Conservation (phyloP, 2,113 vertebrate species). For the Pyxicephalus adspersus region DNA sequence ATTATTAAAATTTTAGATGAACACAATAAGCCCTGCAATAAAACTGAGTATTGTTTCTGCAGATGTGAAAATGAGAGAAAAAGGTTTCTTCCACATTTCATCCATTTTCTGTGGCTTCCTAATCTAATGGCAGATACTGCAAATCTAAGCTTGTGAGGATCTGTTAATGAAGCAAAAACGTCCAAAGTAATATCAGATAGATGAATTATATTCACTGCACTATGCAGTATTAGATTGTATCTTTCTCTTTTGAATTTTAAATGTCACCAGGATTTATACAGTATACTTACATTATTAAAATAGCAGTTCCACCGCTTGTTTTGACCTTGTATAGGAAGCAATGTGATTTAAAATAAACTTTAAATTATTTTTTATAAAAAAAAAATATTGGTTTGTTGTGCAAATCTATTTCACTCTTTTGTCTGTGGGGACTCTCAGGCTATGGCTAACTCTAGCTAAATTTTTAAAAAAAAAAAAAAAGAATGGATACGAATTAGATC, state of each 20-base stretch:
- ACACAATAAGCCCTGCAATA: too few relatives aligned
- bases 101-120: conserved; percentile 53
- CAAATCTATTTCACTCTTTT: not conserved
- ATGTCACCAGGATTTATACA: conserved; percentile 63
- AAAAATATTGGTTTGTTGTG: not conserved
- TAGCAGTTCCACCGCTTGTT: conserved; percentile 54
- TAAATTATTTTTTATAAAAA: conserved; percentile 44
- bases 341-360: conserved; percentile 44
- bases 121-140: conserved; percentile 63
- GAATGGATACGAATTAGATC: too few relatives aligned
- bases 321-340: conserved; percentile 73
- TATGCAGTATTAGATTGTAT: conserved; percentile 58
- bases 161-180: conserved; percentile 65
- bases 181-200: conserved; percentile 62
- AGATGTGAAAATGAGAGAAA: not conserved
- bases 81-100: not conserved
- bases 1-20: too few relatives aligned
- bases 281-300: conserved; percentile 43
- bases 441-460: not conserved
- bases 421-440: not conserved
- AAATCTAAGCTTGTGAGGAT: conserved; percentile 67
- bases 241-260: conserved; percentile 73
- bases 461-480: too few relatives aligned
- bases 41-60: not conserved
- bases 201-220: conserved; percentile 63